Evolutionary conservation across 1,140 invertebrate genomes (phyloP).

Genomic region (Drosophila navojoa): DNA sequence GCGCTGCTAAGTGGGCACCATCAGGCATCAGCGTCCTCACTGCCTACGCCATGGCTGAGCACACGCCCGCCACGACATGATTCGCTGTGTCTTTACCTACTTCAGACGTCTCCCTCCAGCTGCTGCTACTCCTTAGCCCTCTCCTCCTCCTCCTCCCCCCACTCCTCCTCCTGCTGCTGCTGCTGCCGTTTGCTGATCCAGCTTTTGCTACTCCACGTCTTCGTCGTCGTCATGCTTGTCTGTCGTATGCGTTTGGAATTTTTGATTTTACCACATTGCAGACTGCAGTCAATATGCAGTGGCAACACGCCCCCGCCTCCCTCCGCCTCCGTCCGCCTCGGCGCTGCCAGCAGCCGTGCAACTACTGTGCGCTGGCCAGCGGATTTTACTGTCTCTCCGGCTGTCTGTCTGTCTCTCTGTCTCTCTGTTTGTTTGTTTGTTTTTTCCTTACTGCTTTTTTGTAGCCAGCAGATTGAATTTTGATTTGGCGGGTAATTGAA

Average conservation of each 20-base stretch:
- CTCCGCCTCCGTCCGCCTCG: not conserved
- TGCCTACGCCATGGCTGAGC: conserved; percentile 15
- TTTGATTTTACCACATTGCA: conserved; percentile 80
- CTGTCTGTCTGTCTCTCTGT: conserved; percentile 3
- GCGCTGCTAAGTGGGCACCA: conserved; percentile 68
- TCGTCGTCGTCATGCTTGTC: conserved; percentile 77
- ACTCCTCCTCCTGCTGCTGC: not conserved
- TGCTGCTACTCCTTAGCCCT: not conserved
- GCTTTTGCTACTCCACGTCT: conserved; percentile 2
- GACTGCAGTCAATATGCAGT: conserved; percentile 69
- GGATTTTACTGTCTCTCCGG: conserved; percentile 5
- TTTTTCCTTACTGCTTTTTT: conserved; percentile 36
- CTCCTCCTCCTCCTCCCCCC: not conserved
- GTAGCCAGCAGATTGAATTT: conserved; percentile 74
- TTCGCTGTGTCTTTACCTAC: conserved; percentile 27
- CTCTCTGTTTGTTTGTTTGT: conserved; percentile 20
- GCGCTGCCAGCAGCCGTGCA: not conserved
- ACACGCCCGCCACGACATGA: conserved; percentile 68
- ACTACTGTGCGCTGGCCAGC: conserved; percentile 60
- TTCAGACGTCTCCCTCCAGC: not conserved
- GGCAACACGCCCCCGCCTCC: not conserved
- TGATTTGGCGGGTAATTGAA: conserved; percentile 81
- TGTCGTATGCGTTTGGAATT: conserved; percentile 79
- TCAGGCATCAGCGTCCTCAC: conserved; percentile 12
- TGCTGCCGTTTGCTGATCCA: not conserved